Conservation (phyloP, 2,797 vertebrate genomes). For the Craterocephalus amniculus region DNA sequence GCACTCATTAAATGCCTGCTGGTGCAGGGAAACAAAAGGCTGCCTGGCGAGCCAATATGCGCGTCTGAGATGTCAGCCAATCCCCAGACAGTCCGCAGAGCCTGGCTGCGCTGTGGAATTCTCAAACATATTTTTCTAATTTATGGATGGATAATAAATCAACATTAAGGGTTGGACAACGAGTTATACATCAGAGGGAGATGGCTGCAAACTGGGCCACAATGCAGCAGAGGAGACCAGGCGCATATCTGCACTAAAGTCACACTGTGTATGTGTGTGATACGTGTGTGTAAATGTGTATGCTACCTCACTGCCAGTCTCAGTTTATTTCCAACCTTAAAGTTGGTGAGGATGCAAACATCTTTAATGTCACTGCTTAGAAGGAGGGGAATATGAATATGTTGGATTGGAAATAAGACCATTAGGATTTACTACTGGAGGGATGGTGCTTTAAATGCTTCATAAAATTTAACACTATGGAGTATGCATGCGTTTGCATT, state of each 20-base stretch:
- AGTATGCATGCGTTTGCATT: constrained; percentile 86
- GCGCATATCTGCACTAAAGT: constrained; percentile 80
- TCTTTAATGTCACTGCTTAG: constrained; percentile 80
- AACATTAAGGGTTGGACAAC: constrained; percentile 99
- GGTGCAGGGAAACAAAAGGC: constrained; percentile 98
- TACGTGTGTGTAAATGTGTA: constrained; percentile 44
- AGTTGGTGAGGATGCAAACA: constrained; percentile 80
- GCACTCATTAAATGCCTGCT: constrained; percentile 99
- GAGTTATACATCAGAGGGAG: constrained; percentile 99
- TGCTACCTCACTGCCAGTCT: constrained; percentile 60
- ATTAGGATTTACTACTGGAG: constrained; percentile 86
- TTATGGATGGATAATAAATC: constrained; percentile 99
- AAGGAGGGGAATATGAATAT: constrained; percentile 80
- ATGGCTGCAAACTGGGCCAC: constrained; percentile 95
- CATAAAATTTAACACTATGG: constrained; percentile 87
- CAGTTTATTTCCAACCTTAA: constrained; percentile 73
- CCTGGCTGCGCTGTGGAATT: constrained; percentile 96
- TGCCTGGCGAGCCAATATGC: constrained; percentile 98
- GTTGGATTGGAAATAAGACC: constrained; percentile 79
- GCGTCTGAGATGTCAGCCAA: constrained; percentile 99
- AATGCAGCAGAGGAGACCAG: constrained; percentile 86
- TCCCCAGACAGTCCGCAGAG: constrained; percentile 96
- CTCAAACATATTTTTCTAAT: constrained; percentile 99
- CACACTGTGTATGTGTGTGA: constrained; percentile 46
- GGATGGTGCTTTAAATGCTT: constrained; percentile 85